Evolutionary conservation across 2,888 invertebrate species (phyloP).

Genomic region (Dorcus hopei): DNA sequence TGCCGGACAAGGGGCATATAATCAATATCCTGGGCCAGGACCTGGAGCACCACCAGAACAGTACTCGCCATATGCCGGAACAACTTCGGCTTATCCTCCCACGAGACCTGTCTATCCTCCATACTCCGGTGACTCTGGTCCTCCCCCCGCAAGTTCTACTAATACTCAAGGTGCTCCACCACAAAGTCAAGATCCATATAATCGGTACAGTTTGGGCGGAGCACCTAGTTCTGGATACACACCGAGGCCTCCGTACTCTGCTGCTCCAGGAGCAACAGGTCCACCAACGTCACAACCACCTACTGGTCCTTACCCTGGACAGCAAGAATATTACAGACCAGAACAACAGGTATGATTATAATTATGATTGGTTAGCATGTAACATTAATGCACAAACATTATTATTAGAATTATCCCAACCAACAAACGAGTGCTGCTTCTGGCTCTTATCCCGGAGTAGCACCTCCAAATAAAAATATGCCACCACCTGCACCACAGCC

Average conservation of each 20-base stretch:
- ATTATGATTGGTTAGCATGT: not conserved
- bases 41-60: slow-evolving; percentile 52
- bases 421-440: slow-evolving; percentile 45
- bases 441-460: slow-evolving; percentile 46
- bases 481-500: slow-evolving; percentile 68
- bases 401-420: slow-evolving; percentile 23
- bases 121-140: slow-evolving; percentile 59
- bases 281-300: slow-evolving; percentile 50
- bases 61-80: slow-evolving; percentile 53
- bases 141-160: slow-evolving; percentile 27
- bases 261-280: slow-evolving; percentile 31
- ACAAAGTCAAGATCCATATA: slow-evolving; percentile 45
- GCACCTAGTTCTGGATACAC: slow-evolving; percentile 38
- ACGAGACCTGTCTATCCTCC: slow-evolving; percentile 76
- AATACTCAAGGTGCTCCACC: slow-evolving; percentile 41
- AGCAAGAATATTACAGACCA: slow-evolving; percentile 57
- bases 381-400: not conserved
- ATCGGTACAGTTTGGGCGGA: slow-evolving; percentile 40
- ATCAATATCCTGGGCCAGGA: slow-evolving; percentile 66
- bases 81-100: slow-evolving; percentile 44
- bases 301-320: slow-evolving; percentile 51
- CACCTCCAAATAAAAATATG: slow-evolving; percentile 55
- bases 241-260: slow-evolving; percentile 43
- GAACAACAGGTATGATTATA: slow-evolving; percentile 40
- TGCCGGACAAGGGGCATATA: slow-evolving; percentile 60